Percentiles rank a stretch among this genome's conserved stretches.
phyloP scores from a whole-genome alignment of 2,113 vertebrate genomes.

The Tricholaema leucomelas region DNA sequence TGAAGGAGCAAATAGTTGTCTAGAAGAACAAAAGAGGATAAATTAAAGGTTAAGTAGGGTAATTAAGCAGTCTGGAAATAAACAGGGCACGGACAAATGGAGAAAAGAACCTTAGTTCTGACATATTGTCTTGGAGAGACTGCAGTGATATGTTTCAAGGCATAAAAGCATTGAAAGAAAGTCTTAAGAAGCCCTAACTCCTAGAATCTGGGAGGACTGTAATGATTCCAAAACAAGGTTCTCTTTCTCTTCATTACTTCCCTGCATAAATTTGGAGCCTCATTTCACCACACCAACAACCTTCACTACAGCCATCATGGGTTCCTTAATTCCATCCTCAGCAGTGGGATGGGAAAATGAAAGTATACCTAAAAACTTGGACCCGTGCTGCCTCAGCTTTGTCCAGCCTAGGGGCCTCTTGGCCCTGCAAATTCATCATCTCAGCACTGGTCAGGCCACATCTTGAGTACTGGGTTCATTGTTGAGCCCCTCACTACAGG shows the following conservation, averaged over 20 bases:
- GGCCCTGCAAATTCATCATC: background rate
- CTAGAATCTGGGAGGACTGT: background rate
- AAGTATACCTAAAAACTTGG: background rate
- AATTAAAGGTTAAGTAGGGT: background rate
- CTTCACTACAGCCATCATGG: background rate
- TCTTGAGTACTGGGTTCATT: too few relatives aligned
- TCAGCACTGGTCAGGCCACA: too few relatives aligned
- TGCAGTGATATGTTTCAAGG: background rate
- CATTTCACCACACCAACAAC: conserved; percentile 41
- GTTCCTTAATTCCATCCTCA: conserved; percentile 47
- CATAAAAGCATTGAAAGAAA: background rate
- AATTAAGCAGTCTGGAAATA: background rate
- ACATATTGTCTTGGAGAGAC: background rate
- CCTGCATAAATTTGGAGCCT: conserved; percentile 45
- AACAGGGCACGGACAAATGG: background rate
- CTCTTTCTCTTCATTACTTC: conserved; percentile 35
- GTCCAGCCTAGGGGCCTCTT: background rate
- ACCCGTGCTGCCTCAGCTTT: background rate
- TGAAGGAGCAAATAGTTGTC: conserved; percentile 91
- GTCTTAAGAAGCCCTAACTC: background rate
- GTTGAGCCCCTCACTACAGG: too few relatives aligned
- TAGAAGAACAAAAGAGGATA: conserved; percentile 55
- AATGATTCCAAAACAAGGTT: conserved; percentile 43
- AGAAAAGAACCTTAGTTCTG: background rate
- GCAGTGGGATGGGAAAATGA: background rate